Evolutionary conservation across 2,797 vertebrate species (phyloP).

Genomic region (Darevskia mixta): DNA sequence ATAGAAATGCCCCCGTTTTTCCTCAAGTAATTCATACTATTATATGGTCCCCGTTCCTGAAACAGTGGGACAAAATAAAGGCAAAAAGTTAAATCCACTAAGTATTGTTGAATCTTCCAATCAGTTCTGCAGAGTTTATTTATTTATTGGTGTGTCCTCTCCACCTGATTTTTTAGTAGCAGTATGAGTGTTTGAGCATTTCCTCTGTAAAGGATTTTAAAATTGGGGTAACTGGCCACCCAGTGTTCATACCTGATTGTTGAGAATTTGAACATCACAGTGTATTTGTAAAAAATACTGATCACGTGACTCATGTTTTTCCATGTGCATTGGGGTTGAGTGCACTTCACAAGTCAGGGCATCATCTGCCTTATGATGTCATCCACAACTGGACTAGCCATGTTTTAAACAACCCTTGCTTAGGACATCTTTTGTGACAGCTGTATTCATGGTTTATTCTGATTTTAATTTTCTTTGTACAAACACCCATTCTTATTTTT

Average conservation of each 20-base stretch:
- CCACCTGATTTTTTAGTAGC: conserved; percentile 12
- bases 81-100: not conserved
- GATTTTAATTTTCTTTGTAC: conserved; percentile 27
- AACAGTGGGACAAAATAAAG: not conserved
- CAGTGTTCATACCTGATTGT: not conserved
- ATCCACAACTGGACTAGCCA: conserved; percentile 20
- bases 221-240: conserved; percentile 9
- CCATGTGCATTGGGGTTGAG: not conserved
- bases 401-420: conserved; percentile 45
- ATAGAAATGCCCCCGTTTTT: conserved; percentile 21
- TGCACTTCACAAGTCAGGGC: not conserved
- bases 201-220: conserved; percentile 10
- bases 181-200: conserved; percentile 13
- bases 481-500: conserved; percentile 40
- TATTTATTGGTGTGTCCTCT: not conserved
- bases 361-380: conserved; percentile 6
- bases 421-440: conserved; percentile 40
- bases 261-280: conserved; percentile 2
- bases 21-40: conserved; percentile 3
- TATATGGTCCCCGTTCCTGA: conserved; percentile 6
- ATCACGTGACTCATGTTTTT: not conserved
- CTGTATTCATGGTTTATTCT: conserved; percentile 34
- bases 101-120: not conserved
- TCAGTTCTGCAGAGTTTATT: not conserved
- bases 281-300: not conserved